Evolutionary conservation across 2,113 vertebrate species (phyloP).

Genomic region (Pelvicachromis taeniatus): DNA sequence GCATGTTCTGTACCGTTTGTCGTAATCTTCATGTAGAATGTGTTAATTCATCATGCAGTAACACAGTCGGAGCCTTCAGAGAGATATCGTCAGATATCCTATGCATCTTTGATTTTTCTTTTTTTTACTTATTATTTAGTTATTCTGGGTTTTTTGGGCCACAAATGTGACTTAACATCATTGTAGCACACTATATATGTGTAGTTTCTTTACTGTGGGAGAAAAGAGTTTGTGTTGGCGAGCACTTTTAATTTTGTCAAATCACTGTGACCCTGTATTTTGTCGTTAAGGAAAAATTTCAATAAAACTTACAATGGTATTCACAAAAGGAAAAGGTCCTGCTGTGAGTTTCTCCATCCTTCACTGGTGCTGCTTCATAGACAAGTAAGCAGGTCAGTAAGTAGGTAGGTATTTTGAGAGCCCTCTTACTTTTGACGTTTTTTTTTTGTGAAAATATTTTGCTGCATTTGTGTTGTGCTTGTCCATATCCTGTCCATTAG

Average conservation of each 20-base stretch:
- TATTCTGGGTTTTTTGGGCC: neutral
- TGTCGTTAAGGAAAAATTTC: conserved; percentile 25
- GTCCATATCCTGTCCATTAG: neutral
- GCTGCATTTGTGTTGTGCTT: neutral
- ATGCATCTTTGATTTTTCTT: conserved; percentile 34
- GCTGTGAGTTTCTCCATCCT: neutral
- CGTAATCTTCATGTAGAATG: neutral
- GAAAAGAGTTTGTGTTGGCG: conserved; percentile 13
- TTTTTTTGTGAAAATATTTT: neutral
- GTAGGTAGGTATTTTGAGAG: conserved; percentile 11
- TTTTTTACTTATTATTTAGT: rapidly evolving
- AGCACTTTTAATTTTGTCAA: conserved; percentile 50
- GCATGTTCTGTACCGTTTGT: conserved; percentile 28
- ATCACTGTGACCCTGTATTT: conserved; percentile 54
- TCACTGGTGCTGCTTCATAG: neutral
- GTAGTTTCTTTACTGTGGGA: neutral
- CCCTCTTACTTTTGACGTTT: neutral
- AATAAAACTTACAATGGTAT: conserved; percentile 56
- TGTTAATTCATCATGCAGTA: conserved; percentile 32
- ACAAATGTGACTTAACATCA: neutral
- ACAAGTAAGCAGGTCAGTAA: neutral
- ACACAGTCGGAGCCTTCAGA: neutral
- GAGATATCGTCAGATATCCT: conserved; percentile 2
- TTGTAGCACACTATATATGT: conserved; percentile 5
- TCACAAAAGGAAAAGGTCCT: neutral